Conservation (phyloP, 2,797 vertebrate species). For the Enteromius argenteus region DNA sequence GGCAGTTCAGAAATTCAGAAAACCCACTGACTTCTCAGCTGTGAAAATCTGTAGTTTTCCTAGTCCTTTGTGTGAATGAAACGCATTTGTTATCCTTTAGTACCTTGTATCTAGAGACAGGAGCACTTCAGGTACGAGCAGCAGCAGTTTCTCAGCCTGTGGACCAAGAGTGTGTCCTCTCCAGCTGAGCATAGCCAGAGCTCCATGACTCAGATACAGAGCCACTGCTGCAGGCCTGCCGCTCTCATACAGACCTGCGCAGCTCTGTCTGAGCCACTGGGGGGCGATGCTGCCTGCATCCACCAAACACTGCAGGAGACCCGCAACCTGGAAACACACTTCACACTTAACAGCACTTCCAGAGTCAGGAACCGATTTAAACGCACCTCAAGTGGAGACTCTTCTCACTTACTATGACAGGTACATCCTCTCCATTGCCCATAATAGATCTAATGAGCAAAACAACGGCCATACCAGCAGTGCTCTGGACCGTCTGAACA, state of each 20-base stretch:
- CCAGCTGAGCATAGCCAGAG: conserved; percentile 93
- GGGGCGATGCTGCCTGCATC: conserved; percentile 69
- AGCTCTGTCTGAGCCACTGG: conserved; percentile 81
- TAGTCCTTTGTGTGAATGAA: neutral
- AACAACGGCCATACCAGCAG: conserved; percentile 89
- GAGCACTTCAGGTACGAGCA: conserved; percentile 82
- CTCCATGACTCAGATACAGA: conserved; percentile 90
- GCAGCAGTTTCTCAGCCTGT: conserved; percentile 82
- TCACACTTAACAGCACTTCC: conserved; percentile 1
- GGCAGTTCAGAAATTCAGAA: neutral
- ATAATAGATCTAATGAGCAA: conserved; percentile 85
- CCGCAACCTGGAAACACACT: conserved; percentile 77
- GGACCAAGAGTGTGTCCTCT: conserved; percentile 75
- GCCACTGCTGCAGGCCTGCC: conserved; percentile 74
- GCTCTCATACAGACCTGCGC: conserved; percentile 73
- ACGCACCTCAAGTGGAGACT: neutral
- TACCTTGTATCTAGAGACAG: conserved; percentile 87
- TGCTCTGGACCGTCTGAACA: conserved; percentile 89
- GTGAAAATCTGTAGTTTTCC: neutral
- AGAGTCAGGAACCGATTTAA: neutral
- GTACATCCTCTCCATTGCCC: conserved; percentile 78
- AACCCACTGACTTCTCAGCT: neutral
- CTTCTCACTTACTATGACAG: conserved; percentile 83
- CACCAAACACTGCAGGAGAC: conserved; percentile 75
- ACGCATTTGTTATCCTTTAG: neutral